These are phyloP conservation scores for Trissoscelio sp. DNA, from an alignment of 2,888 invertebrate genomes.

Conservation along the genomic window DNA sequence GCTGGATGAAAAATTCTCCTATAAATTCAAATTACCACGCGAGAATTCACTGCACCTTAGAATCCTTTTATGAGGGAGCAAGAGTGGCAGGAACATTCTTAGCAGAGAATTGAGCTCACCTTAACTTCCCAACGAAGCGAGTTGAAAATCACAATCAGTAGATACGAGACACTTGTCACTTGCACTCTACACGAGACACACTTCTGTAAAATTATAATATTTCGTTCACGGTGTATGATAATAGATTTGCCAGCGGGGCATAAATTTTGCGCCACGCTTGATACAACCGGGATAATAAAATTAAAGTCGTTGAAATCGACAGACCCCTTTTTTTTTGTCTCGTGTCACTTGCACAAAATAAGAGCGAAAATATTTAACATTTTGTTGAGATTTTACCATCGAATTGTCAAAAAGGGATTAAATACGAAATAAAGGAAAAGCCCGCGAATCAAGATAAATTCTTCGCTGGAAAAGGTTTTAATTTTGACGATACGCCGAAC, in stretches of 20 bases:
- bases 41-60: conserved; percentile 55
- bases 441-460: too few species aligned
- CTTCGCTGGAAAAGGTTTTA: too few species aligned
- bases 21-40: conserved; percentile 71
- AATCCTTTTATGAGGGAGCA: conserved; percentile 60
- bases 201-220: conserved; percentile 48
- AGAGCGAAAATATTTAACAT: too few species aligned
- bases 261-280: conserved; percentile 9
- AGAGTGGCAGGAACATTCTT: conserved; percentile 64
- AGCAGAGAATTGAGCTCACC: conserved; percentile 52
- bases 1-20: conserved; percentile 62
- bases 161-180: conserved; percentile 61
- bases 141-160: conserved; percentile 63
- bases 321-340: too few species aligned
- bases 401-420: too few species aligned
- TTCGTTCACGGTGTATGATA: conserved; percentile 34
- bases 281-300: conserved; percentile 20
- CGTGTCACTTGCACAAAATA: too few species aligned
- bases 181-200: conserved; percentile 33
- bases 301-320: conserved; percentile 10
- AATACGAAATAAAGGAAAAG: too few species aligned
- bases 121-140: conserved; percentile 51
- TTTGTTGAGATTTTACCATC: too few species aligned
- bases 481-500: too few species aligned
- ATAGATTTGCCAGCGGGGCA: conserved; percentile 25